phyloP scores from a whole-genome alignment of 2,888 invertebrate genomes.

The Mellilla xanthometata region DNA sequence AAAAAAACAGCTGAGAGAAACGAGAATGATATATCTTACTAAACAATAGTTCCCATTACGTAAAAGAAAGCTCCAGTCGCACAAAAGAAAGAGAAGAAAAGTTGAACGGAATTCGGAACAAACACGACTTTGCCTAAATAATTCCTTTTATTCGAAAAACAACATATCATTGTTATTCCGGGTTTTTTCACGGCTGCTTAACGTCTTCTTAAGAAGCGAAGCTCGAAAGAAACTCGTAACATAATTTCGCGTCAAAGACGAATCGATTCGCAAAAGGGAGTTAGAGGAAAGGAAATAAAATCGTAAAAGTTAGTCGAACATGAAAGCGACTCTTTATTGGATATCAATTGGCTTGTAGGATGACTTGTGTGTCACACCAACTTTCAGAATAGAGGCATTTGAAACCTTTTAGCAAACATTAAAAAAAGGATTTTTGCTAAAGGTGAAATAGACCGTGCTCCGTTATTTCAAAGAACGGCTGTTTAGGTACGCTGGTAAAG shows the following conservation, averaged over 20 bases:
- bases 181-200: constrained; percentile 29
- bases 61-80: too few relatives aligned
- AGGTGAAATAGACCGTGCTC: too few relatives aligned
- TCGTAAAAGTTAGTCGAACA: constrained; percentile 37
- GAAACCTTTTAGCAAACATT: too few relatives aligned
- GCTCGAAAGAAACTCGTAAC: constrained; percentile 28
- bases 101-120: constrained; percentile 2
- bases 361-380: constrained; percentile 23
- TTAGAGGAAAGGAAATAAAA: constrained; percentile 30
- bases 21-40: too few relatives aligned
- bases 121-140: constrained; percentile 23
- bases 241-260: constrained; percentile 41
- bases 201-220: constrained; percentile 27
- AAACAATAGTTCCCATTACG: too few relatives aligned
- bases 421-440: too few relatives aligned
- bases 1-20: too few relatives aligned
- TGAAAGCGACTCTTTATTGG: constrained; percentile 40
- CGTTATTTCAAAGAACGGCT: too few relatives aligned
- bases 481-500: too few relatives aligned
- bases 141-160: constrained; percentile 25
- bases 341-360: constrained; percentile 39
- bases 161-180: constrained; percentile 29
- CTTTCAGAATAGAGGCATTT: too few relatives aligned
- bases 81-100: too few relatives aligned
- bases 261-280: constrained; percentile 40